Percentiles rank a stretch among this genome's conserved stretches.
phyloP scores from a whole-genome alignment of 1,140 invertebrate species.

The Augochlora pura region DNA sequence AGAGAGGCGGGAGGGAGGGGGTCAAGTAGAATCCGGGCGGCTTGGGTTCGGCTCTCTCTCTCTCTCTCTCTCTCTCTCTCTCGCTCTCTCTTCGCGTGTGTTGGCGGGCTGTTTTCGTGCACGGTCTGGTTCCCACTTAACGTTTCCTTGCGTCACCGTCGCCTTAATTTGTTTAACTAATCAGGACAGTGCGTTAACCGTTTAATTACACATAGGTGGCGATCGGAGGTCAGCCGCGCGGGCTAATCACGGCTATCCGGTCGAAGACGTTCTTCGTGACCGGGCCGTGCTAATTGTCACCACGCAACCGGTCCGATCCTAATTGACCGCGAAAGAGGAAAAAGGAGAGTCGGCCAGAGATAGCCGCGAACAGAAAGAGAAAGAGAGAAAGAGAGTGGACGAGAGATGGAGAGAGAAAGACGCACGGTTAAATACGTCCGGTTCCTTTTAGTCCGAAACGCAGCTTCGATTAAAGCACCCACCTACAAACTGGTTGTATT shows the following conservation, averaged over 20 bases:
- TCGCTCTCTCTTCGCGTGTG: no score
- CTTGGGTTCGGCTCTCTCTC: neutral
- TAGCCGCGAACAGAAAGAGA: neutral
- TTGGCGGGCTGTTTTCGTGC: slow-evolving; percentile 10
- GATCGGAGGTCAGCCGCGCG: slow-evolving; percentile 8
- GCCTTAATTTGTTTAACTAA: slow-evolving; percentile 72
- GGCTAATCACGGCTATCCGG: slow-evolving; percentile 41
- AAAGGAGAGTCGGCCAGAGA: neutral
- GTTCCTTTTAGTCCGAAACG: slow-evolving; percentile 37
- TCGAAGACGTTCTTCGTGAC: slow-evolving; percentile 47
- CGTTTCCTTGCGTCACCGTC: slow-evolving; percentile 27
- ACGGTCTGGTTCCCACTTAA: slow-evolving; percentile 10
- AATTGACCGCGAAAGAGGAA: slow-evolving; percentile 51
- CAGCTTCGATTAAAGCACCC: slow-evolving; percentile 57
- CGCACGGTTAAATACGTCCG: slow-evolving; percentile 36
- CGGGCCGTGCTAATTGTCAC: slow-evolving; percentile 60
- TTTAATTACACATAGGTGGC: slow-evolving; percentile 66
- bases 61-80: no score
- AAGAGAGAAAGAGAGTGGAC: slow-evolving; percentile 14
- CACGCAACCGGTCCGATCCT: slow-evolving; percentile 48
- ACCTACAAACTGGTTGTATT: slow-evolving; percentile 56
- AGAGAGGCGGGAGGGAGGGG: neutral
- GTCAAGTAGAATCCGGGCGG: neutral
- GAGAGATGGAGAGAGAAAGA: slow-evolving; percentile 12
- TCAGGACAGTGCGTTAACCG: slow-evolving; percentile 65